Base-by-base conservation (phyloP, 2,888 invertebrate genomes). In the Rhamphomyia laevipes region DNA sequence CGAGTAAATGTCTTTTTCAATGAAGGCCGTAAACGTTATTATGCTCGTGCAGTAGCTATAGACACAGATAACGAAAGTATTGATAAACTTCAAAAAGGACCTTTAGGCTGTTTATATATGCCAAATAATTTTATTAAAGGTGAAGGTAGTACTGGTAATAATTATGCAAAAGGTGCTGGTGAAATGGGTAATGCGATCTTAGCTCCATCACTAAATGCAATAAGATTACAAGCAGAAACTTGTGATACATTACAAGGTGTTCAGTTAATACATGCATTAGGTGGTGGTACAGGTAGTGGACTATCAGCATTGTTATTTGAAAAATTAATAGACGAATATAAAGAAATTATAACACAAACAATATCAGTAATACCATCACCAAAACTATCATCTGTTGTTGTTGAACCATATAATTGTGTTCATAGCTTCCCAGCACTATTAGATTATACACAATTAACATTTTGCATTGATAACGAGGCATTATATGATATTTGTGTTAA, bases 261-360 rank as follows among this genome's bases (percentile, higher is more conserved):
- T 58, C 81, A 82, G 61, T 60, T 81, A 51, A 76, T 81, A 5
- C 82, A 82, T 58, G 84, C 83, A 0, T 71, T 85, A 10, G 82
- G 84, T 3, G 84, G 84, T 44, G 84, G 84, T 13, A 85, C 84
- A 7, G 85, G 84, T 0, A 82, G 83, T 11, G 84, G 84, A n/a
- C 76, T 84, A 77, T 84, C 83, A 6, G 81, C 84, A 1, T 70
- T 84, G 4, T 70, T 84, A 17, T 81, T 84, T 63, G 78, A 79
- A 45, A 81, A 82, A 57, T 78, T 84, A 52, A 74, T 82, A 30
- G 81, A 82, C 55, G 84, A 85, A 60, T 84, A 83, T 62, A 84
- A 84, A 1, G 83, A 84, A 63, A 73, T 82, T 56, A 78, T 84
- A 56, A 80, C 84, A 73, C 78, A 77, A 63, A 82, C 82, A 9